Base-by-base conservation (phyloP, 1,140 invertebrate species). In the Anoplophora glabripennis region DNA sequence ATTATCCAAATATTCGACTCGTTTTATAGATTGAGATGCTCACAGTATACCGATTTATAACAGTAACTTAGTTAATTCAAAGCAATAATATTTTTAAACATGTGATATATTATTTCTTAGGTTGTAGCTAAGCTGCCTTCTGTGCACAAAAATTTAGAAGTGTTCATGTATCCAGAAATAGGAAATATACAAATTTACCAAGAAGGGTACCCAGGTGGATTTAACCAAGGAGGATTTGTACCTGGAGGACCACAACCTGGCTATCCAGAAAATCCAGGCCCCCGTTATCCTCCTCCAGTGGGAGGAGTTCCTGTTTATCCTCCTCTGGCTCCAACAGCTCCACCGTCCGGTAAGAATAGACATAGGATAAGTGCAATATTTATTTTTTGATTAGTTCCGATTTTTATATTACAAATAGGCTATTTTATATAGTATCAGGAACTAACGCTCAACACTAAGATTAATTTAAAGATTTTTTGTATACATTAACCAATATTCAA, bases 131-230 rank as follows among this genome's bases (percentile, higher is more conserved):
- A 62, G 44, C 51, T 66, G 8, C 57, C 64, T 8, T 53, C 49
- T 9, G 40, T 57, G 41, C 64, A 66, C 40, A 41, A 17, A 7
- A 49, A 59, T n/a, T 35, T 66, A 21, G 60, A 53, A 7, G 36
- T 66, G 8, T 21, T 35, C 7, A 60, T 57, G 37, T 44, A 41
- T 21, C 60, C 60, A 5, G 56, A 57, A 48, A 37, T 66, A 3
- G 64, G 64, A 21, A 57, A 66, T 36, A 66, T 66, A 33, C 53
- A 55, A n/a, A 42, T 64, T 15, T 46, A 41, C 7, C 12, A 41
- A 17, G 18, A 8, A 17, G 11, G 28, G 7, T 14, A 33, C 33
- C 21, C 9, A 17, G 33, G 33, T 35, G 12, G 47, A 15, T 33
- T 14, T 37, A 35, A 49, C 14, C 41, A 18, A 38, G 33, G 33